phyloP scores from a whole-genome alignment of 2,113 vertebrate species.

The Orthonyx spaldingii region DNA sequence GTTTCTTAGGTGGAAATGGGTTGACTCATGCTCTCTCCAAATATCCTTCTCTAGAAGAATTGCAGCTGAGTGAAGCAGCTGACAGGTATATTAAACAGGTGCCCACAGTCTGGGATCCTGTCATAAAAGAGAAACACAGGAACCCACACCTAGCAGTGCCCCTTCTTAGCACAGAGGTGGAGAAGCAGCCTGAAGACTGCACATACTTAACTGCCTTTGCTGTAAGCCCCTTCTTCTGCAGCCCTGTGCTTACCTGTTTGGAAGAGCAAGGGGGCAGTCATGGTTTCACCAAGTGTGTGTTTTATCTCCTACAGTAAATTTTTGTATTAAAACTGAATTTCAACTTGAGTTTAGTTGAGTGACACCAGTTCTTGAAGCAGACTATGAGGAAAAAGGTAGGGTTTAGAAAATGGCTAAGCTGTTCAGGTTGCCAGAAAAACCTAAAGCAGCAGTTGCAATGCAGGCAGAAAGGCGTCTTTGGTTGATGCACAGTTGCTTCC shows the following conservation, averaged over 20 bases:
- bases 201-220: fast-evolving
- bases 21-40: not conserved
- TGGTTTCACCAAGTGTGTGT: not conserved
- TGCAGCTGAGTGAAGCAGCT: not conserved
- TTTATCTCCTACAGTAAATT: not conserved
- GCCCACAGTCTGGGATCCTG: not conserved
- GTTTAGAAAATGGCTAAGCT: not conserved
- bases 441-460: not conserved
- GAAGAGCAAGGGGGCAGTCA: not conserved
- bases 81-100: not conserved
- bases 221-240: not conserved
- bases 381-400: not conserved
- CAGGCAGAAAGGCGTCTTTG: conserved; percentile 64
- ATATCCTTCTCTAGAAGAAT: not conserved
- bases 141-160: not conserved
- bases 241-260: too few species aligned
- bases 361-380: not conserved
- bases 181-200: not conserved
- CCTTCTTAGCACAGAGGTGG: not conserved
- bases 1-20: not conserved
- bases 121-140: not conserved
- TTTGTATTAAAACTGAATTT: not conserved
- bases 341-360: not conserved
- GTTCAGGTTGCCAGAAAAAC: not conserved
- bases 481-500: conserved; percentile 28